Percentiles rank a stretch among this genome's conserved stretches.
Conservation (phyloP, 1,140 invertebrate genomes). For the Solen grandis region DNA sequence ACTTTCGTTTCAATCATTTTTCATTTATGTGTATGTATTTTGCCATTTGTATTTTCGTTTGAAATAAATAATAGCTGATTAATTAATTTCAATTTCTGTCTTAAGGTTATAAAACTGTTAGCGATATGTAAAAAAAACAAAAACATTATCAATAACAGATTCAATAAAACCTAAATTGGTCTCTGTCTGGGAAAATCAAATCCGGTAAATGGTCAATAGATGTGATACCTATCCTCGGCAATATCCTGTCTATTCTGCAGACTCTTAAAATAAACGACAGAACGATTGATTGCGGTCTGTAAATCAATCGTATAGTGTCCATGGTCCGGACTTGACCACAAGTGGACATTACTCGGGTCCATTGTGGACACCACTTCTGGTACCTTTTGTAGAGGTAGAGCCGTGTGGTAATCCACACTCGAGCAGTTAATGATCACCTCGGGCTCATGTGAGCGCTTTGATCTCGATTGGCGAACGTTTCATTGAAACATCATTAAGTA, state of each 20-base stretch:
- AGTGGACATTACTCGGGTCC: constrained; percentile 22
- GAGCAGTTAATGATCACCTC: constrained; percentile 44
- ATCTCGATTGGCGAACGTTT: constrained; percentile 26
- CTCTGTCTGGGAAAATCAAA: no score
- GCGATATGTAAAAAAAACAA: no score
- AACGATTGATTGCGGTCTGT: neutral
- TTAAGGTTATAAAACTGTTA: no score
- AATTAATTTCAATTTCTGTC: no score
- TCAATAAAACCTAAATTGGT: no score
- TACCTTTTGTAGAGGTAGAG: constrained; percentile 15
- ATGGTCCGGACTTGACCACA: neutral
- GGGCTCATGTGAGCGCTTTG: constrained; percentile 28
- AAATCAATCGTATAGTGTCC: neutral
- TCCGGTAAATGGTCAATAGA: no score
- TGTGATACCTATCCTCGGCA: neutral
- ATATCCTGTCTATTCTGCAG: neutral
- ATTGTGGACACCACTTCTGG: constrained; percentile 8
- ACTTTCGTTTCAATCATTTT: no score
- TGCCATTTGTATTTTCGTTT: no score
- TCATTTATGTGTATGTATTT: no score
- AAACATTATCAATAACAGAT: no score
- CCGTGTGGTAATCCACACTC: constrained; percentile 20
- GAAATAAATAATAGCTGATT: no score
- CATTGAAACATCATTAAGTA: constrained; percentile 45
- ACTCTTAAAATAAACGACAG: neutral